Conservation (phyloP, 2,113 vertebrate genomes). For the Cisticola juncidis region DNA sequence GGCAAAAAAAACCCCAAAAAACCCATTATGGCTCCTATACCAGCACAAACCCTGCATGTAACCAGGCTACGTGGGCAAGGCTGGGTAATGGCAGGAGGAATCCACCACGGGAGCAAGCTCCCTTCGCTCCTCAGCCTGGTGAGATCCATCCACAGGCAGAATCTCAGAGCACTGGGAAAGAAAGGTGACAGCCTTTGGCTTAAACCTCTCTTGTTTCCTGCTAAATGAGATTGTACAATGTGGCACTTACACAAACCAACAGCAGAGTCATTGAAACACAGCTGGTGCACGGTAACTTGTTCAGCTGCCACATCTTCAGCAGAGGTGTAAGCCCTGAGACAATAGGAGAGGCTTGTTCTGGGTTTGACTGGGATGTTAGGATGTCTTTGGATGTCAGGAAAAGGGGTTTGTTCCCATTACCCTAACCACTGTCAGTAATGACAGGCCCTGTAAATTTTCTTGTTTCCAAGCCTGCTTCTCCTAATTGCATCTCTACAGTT, state of each 20-base stretch:
- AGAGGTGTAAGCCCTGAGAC: neutral
- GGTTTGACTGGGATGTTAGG: neutral
- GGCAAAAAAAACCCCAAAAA: neutral
- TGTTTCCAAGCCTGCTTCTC: neutral
- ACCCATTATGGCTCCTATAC: neutral
- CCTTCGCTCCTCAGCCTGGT: rapidly evolving
- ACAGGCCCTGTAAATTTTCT: neutral
- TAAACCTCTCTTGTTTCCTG: neutral
- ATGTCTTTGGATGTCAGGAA: neutral
- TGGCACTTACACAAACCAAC: neutral
- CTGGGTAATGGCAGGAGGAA: neutral
- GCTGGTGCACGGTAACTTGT: neutral
- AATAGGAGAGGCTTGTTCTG: neutral
- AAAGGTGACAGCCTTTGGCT: neutral
- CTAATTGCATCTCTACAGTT: neutral
- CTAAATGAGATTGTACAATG: neutral
- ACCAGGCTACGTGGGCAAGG: neutral
- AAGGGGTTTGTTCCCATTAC: neutral
- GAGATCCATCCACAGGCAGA: neutral
- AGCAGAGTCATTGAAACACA: neutral
- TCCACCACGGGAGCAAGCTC: neutral
- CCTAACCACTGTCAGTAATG: neutral
- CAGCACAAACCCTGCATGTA: neutral
- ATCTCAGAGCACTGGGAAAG: neutral
- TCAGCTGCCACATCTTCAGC: neutral